Percentiles rank a stretch among this genome's conserved stretches.
phyloP scores from a whole-genome alignment of 2,888 invertebrate species.

The Amphipyra tragopoginis region DNA sequence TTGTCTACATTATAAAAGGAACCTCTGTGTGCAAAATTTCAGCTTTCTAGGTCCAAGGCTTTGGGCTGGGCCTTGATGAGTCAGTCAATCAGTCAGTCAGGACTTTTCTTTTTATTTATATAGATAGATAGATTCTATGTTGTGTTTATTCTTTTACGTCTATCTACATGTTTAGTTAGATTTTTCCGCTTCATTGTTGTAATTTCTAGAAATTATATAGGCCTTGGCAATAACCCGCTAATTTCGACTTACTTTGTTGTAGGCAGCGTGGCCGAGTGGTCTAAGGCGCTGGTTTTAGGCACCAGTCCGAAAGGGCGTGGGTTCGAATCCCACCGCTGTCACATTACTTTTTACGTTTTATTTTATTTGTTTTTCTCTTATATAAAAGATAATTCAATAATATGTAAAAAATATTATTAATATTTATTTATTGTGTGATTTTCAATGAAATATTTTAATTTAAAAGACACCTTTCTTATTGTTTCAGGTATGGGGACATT shows the following conservation, averaged over 20 bases:
- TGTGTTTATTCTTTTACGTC: too few species aligned
- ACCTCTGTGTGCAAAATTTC: too few species aligned
- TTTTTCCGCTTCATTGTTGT: background rate
- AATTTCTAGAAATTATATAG: background rate
- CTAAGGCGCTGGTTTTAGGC: slow-evolving; percentile 93
- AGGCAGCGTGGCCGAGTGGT: slow-evolving; percentile 92
- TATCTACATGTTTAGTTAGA: background rate
- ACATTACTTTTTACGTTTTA: slow-evolving; percentile 67
- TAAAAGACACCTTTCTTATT: slow-evolving; percentile 3
- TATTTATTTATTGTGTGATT: background rate
- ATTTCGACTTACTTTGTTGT: fast-evolving
- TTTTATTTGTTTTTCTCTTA: background rate
- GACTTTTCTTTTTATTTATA: too few species aligned
- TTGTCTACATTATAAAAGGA: too few species aligned
- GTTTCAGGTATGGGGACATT: slow-evolving; percentile 54
- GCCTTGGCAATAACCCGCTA: background rate
- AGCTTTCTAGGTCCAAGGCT: too few species aligned
- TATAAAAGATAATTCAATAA: background rate
- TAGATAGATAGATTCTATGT: too few species aligned
- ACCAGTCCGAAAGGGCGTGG: slow-evolving; percentile 93
- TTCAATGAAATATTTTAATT: background rate
- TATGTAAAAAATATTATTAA: background rate
- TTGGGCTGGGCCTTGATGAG: too few species aligned
- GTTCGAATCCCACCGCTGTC: slow-evolving; percentile 93
- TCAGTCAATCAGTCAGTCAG: too few species aligned